Evolutionary conservation across 2,888 invertebrate species (phyloP).

Genomic region (Tribolium freemani): DNA sequence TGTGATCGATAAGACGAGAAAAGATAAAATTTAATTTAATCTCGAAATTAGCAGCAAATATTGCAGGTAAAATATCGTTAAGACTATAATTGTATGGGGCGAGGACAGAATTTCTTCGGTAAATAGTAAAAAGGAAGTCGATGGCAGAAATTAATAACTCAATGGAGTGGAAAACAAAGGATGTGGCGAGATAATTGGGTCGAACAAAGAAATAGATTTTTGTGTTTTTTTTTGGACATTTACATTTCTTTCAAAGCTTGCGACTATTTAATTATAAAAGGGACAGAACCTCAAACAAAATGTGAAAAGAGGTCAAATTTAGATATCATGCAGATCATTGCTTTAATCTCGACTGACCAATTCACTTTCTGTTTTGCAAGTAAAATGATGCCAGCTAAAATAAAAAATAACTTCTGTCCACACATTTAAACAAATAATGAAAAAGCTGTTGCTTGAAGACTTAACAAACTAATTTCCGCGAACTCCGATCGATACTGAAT

Average conservation of each 20-base stretch:
- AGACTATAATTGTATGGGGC: background rate
- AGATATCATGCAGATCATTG: background rate
- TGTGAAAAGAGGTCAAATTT: background rate
- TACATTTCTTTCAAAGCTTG: no score
- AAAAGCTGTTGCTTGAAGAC: background rate
- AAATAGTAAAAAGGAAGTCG: background rate
- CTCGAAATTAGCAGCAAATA: background rate
- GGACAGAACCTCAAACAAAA: no score
- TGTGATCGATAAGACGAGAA: background rate
- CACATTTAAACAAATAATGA: background rate
- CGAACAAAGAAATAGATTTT: background rate
- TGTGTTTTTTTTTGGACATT: background rate
- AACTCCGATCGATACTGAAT: background rate
- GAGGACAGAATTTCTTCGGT: background rate
- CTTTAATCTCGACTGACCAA: background rate
- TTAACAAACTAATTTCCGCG: background rate
- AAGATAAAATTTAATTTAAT: background rate
- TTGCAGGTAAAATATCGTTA: background rate
- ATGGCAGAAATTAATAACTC: background rate
- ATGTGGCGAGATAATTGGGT: background rate
- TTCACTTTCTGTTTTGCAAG: background rate
- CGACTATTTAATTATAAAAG: no score
- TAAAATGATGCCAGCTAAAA: background rate
- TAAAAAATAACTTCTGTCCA: no score
- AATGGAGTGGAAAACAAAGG: background rate